Evolutionary conservation across 2,113 vertebrate species (phyloP).

Genomic region (Motacilla tschutschensis): DNA sequence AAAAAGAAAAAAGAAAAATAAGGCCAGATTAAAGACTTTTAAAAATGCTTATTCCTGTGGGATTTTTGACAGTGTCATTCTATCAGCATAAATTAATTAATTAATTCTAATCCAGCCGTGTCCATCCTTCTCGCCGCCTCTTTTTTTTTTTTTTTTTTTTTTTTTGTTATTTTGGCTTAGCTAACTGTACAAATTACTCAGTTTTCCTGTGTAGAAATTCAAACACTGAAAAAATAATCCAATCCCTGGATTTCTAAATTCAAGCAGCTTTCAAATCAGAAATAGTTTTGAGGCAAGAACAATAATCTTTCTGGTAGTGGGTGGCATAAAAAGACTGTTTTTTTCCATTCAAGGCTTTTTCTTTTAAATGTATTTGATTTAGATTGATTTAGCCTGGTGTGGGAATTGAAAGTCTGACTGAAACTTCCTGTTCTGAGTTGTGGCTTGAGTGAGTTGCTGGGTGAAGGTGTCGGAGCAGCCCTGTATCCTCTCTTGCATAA

Average conservation of each 20-base stretch:
- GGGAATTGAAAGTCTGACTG: conserved; percentile 59
- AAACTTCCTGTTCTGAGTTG: conserved; percentile 59
- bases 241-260: conserved; percentile 18
- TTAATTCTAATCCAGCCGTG: neutral
- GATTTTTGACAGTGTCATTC: neutral
- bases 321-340: conserved; percentile 30
- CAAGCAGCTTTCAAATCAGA: conserved; percentile 33
- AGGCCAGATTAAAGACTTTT: neutral
- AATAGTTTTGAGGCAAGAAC: conserved; percentile 27
- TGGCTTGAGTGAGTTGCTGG: conserved; percentile 30
- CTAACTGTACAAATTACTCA: neutral
- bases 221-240: conserved; percentile 3
- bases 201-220: conserved; percentile 21
- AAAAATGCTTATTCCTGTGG: neutral
- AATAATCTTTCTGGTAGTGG: conserved; percentile 42
- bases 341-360: conserved; percentile 42
- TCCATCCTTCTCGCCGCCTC: neutral
- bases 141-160: neutral
- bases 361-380: conserved; percentile 37
- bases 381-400: conserved; percentile 45
- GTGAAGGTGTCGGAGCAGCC: neutral
- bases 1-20: neutral
- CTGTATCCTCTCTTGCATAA: conserved; percentile 30
- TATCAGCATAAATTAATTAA: neutral
- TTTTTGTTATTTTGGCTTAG: neutral